Evolutionary conservation across 2,888 invertebrate genomes (phyloP).

Genomic region (Ichneumoninae sp.): DNA sequence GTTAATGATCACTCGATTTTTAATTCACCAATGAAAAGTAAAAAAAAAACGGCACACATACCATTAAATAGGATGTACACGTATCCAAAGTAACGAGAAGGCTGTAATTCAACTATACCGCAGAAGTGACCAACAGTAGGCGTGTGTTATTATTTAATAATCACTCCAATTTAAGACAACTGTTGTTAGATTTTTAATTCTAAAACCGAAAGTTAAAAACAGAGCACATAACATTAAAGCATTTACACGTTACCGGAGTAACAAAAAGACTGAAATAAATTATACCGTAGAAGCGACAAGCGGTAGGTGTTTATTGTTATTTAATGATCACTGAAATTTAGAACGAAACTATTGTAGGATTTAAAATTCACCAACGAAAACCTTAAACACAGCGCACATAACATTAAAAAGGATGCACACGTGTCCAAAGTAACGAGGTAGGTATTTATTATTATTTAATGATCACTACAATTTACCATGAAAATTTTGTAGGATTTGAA

Average conservation of each 20-base stretch:
- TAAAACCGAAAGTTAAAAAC: neutral
- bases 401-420: neutral
- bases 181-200: neutral
- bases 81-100: no score
- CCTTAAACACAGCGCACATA: neutral
- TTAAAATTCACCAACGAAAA: neutral
- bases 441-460: conserved; percentile 1
- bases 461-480: no score
- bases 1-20: neutral
- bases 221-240: neutral
- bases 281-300: conserved; percentile 28
- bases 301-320: conserved; percentile 10
- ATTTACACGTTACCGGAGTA: neutral
- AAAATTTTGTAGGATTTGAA: neutral
- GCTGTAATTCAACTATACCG: no score
- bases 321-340: no score
- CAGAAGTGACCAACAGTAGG: no score
- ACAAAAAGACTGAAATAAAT: conserved; percentile 16
- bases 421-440: neutral
- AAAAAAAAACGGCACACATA: no score
- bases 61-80: no score
- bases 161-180: neutral
- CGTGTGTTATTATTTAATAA: no score
- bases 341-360: neutral
- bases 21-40: no score